Conservation (phyloP, 1,140 invertebrate genomes). For the Ladona fulva region DNA sequence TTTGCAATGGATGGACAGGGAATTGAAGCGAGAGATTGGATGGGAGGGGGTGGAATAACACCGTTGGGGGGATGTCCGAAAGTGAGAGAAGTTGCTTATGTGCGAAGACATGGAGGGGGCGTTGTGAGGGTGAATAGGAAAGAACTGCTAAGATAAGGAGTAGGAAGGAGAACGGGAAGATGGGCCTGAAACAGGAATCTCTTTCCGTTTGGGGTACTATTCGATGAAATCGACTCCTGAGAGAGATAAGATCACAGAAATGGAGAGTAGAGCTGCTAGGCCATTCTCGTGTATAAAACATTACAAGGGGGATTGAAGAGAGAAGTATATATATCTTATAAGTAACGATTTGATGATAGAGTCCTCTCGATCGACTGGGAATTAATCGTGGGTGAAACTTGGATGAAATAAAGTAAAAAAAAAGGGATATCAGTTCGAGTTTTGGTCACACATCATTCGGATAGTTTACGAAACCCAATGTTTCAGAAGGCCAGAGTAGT, state of each 20-base stretch:
- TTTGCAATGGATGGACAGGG: not conserved
- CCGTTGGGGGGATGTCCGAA: not conserved
- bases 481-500: not conserved
- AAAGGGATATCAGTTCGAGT: not conserved
- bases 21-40: slow-evolving; percentile 4
- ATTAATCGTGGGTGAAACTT: not conserved
- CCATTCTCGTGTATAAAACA: too few relatives aligned
- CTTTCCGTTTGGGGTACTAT: not conserved
- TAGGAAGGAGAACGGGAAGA: not conserved
- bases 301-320: too few relatives aligned
- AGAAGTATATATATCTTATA: too few relatives aligned
- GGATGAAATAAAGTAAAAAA: not conserved
- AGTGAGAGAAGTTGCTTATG: too few relatives aligned
- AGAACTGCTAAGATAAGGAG: not conserved
- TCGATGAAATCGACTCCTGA: not conserved
- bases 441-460: not conserved
- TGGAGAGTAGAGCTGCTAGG: too few relatives aligned
- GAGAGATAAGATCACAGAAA: not conserved
- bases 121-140: not conserved
- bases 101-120: too few relatives aligned
- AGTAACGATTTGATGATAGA: too few relatives aligned
- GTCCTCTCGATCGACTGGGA: not conserved
- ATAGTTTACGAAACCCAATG: not conserved
- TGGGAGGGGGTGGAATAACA: not conserved
- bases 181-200: not conserved